These are phyloP conservation scores for Tethya wilhelma DNA, from an alignment of 37 sponge, comb jelly and placozoan species.

Conservation along the genomic window DNA sequence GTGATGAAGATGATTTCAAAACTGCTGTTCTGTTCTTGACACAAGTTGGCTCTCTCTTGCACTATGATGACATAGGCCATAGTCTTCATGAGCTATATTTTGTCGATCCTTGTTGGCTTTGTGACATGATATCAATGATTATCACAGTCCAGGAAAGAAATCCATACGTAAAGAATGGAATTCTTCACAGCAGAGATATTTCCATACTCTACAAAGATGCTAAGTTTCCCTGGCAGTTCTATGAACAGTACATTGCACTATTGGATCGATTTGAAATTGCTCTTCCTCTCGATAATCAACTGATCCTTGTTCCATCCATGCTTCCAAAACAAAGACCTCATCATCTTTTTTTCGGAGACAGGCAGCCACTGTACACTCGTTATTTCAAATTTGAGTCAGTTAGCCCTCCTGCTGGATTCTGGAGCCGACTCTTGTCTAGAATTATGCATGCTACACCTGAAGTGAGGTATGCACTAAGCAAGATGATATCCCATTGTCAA, in stretches of 20 bases:
- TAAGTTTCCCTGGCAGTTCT: slow-evolving; percentile 75
- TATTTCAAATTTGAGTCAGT: slow-evolving; percentile 48
- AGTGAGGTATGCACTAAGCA: slow-evolving; percentile 38
- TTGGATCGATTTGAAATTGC: slow-evolving; percentile 90
- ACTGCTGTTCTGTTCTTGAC: slow-evolving; percentile 86
- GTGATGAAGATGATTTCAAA: slow-evolving; percentile 78
- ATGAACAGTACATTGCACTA: slow-evolving; percentile 78
- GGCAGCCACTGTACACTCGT: slow-evolving; percentile 26
- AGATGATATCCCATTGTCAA: slow-evolving; percentile 1
- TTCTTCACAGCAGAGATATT: slow-evolving; percentile 53
- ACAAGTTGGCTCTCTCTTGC: slow-evolving; percentile 84
- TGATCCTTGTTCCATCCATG: slow-evolving; percentile 88
- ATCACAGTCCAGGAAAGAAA: slow-evolving; percentile 82
- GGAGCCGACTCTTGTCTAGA: slow-evolving; percentile 87
- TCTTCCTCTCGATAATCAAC: slow-evolving; percentile 77
- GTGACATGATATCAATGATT: slow-evolving; percentile 87
- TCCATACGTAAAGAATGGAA: slow-evolving; percentile 81
- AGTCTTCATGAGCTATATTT: slow-evolving; percentile 86
- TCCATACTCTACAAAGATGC: slow-evolving; percentile 70
- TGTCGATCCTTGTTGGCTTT: slow-evolving; percentile 91
- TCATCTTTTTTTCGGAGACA: background rate
- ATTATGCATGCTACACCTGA: slow-evolving; percentile 64
- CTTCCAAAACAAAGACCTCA: slow-evolving; percentile 69
- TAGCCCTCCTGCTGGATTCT: slow-evolving; percentile 81
- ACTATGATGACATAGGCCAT: slow-evolving; percentile 86